A percentile compares a stretch with the other conserved stretches of the same genome.
These are phyloP conservation scores for Sinopyrophorus schimmeli DNA, from an alignment of 2,888 invertebrate genomes.

Conservation along the genomic window DNA sequence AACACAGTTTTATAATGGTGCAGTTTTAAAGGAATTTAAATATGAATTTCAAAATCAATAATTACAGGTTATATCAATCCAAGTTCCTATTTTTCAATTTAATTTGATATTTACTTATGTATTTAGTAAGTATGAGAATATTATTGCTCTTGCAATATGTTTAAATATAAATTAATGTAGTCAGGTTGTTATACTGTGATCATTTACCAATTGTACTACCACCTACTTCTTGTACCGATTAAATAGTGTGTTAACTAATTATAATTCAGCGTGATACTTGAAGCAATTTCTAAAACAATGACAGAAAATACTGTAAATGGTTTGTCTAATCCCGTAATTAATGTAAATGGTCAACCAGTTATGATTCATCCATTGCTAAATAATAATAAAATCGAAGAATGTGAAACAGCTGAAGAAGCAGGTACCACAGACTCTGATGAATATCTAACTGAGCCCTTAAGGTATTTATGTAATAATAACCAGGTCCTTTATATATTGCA, in stretches of 20 bases:
- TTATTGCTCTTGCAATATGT: too few species aligned
- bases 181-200: too few species aligned
- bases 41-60: too few species aligned
- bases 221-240: too few species aligned
- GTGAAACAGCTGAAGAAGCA: constrained; percentile 47
- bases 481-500: constrained; percentile 18
- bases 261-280: constrained; percentile 1
- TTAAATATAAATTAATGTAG: too few species aligned
- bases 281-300: constrained; percentile 13
- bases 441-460: constrained; percentile 49
- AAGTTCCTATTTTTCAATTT: too few species aligned
- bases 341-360: constrained; percentile 26
- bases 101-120: too few species aligned
- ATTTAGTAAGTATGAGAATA: too few species aligned
- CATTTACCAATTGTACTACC: too few species aligned
- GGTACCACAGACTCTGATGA: constrained; percentile 52
- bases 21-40: too few species aligned
- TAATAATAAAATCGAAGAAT: constrained; percentile 38
- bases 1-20: too few species aligned
- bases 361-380: constrained; percentile 31
- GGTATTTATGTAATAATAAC: constrained; percentile 39
- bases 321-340: constrained; percentile 13
- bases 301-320: constrained; percentile 20
- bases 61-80: too few species aligned
- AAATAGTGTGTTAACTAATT: background rate